Evolutionary conservation across 1,140 invertebrate genomes (phyloP).

Genomic region (Bombus superbus): DNA sequence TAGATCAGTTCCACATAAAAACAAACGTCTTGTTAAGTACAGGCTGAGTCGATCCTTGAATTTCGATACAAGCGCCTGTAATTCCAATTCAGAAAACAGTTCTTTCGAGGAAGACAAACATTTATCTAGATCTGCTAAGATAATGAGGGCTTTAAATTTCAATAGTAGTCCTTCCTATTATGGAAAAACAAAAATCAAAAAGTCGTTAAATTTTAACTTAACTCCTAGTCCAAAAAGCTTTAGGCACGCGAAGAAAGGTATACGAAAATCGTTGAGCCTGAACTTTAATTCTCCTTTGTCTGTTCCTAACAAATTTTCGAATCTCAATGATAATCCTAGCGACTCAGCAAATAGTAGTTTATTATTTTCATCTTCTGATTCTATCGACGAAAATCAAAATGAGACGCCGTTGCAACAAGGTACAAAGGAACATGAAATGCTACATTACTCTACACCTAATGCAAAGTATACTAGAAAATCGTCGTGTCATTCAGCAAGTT

Average conservation of each 20-base stretch:
- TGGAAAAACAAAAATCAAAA: conserved; percentile 71
- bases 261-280: conserved; percentile 38
- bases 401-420: conserved; percentile 72
- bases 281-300: conserved; percentile 62
- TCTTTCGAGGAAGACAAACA: conserved; percentile 53
- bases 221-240: conserved; percentile 70
- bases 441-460: conserved; percentile 66
- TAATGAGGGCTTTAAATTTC: conserved; percentile 74
- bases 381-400: conserved; percentile 79
- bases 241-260: conserved; percentile 35
- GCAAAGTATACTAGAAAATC: conserved; percentile 47
- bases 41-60: conserved; percentile 73
- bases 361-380: conserved; percentile 67
- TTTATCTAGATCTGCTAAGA: conserved; percentile 75
- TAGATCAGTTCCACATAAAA: conserved; percentile 67
- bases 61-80: conserved; percentile 69
- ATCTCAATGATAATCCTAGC: conserved; percentile 59
- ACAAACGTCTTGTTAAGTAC: conserved; percentile 55
- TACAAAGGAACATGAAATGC: conserved; percentile 65
- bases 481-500: conserved; percentile 19
- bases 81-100: conserved; percentile 52
- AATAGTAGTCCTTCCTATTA: conserved; percentile 61
- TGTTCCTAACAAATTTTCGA: conserved; percentile 65
- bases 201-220: conserved; percentile 74
- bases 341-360: conserved; percentile 62